Percentiles rank a stretch among this genome's conserved stretches.
Conservation (phyloP, 2,888 invertebrate species). For the Notodonta ziczac region DNA sequence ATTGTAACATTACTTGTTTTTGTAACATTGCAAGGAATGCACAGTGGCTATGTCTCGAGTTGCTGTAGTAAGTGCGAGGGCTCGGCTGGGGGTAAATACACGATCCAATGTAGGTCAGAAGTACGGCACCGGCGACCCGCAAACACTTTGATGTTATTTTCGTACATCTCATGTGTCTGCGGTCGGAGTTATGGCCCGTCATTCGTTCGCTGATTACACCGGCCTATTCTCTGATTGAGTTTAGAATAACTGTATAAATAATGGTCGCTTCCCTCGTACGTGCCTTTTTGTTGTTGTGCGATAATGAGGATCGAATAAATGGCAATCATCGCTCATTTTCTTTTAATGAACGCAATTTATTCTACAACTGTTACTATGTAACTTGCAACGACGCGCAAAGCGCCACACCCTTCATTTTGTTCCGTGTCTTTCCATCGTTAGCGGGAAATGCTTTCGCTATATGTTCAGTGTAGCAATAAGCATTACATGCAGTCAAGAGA, state of each 20-base stretch:
- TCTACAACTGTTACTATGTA: conserved; percentile 5
- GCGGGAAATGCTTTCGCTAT: conserved; percentile 48
- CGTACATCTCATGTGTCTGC: conserved; percentile 68
- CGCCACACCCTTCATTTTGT: conserved; percentile 31
- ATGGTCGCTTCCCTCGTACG: not conserved
- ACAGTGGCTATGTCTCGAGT: conserved; percentile 48
- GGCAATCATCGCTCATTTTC: not conserved
- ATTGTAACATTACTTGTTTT: conserved; percentile 21
- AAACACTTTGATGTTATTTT: conserved; percentile 75
- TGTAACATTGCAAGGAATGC: conserved; percentile 22
- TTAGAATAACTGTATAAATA: conserved; percentile 33
- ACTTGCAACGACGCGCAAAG: conserved; percentile 16
- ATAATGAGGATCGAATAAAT: not conserved
- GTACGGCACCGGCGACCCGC: conserved; percentile 59
- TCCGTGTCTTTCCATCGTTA: conserved; percentile 56
- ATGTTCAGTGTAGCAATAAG: conserved; percentile 38
- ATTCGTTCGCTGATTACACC: conserved; percentile 58
- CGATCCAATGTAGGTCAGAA: conserved; percentile 70
- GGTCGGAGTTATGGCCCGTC: conserved; percentile 63
- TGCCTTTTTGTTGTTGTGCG: not conserved
- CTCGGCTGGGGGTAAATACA: conserved; percentile 51
- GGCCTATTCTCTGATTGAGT: conserved; percentile 31
- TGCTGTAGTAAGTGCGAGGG: conserved; percentile 49
- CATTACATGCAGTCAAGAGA: conserved; percentile 51
- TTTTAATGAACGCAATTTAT: not conserved